Conservation (phyloP, 1,140 invertebrate genomes). For the Ostrea denselamellosa region DNA sequence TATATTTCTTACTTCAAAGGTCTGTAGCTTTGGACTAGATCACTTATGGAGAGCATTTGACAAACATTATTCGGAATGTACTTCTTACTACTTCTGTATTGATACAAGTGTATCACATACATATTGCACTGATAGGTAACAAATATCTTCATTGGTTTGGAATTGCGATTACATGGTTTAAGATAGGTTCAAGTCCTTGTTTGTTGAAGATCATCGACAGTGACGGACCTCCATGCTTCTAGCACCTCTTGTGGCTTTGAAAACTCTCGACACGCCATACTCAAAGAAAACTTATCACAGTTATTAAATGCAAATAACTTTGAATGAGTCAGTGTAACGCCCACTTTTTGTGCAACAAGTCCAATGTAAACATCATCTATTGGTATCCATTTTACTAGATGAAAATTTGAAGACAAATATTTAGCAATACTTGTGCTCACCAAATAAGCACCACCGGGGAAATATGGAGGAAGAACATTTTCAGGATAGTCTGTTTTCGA, state of each 20-base stretch:
- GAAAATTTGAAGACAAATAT: slow-evolving; percentile 24
- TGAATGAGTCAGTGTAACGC: not conserved
- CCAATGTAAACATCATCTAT: slow-evolving; percentile 41
- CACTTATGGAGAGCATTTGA: no score
- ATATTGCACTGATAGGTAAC: no score
- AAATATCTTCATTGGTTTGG: not conserved
- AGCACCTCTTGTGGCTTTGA: not conserved
- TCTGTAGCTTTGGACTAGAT: no score
- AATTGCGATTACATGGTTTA: no score
- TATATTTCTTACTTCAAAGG: no score
- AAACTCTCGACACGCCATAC: not conserved
- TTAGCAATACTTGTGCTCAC: not conserved
- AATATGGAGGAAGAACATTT: not conserved
- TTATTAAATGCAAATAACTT: not conserved
- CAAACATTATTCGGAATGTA: no score
- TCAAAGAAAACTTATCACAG: not conserved
- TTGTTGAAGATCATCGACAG: not conserved
- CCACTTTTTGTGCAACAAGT: slow-evolving; percentile 35
- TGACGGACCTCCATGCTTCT: not conserved
- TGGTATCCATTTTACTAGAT: slow-evolving; percentile 20
- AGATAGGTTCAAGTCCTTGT: not conserved
- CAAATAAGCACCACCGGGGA: not conserved
- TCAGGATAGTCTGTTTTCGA: slow-evolving; percentile 30
- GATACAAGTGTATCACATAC: no score
- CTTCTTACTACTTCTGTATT: no score